Percentiles rank a stretch among this genome's conserved stretches.
phyloP scores from a whole-genome alignment of 1,140 invertebrate species.

The Bombus fervidus region DNA sequence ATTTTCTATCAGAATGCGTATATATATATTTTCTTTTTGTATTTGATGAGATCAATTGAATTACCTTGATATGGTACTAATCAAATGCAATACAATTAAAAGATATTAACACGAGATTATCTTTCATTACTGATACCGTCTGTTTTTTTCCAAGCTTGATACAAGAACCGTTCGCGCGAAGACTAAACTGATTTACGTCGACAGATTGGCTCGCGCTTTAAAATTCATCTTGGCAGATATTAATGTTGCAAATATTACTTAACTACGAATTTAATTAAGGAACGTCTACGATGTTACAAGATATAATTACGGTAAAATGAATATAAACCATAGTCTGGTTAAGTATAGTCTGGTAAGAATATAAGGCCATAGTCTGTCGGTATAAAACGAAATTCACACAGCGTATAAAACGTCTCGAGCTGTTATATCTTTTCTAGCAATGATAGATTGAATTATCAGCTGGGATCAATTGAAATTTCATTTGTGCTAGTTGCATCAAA shows the following conservation, averaged over 20 bases:
- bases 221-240: background rate
- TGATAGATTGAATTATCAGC: too few relatives aligned
- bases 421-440: background rate
- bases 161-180: too few relatives aligned
- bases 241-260: too few relatives aligned
- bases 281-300: too few relatives aligned
- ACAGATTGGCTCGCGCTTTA: background rate
- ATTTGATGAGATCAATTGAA: background rate
- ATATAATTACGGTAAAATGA: too few relatives aligned
- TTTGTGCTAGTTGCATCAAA: background rate
- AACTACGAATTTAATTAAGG: too few relatives aligned
- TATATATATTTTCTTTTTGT: background rate
- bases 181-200: background rate
- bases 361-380: too few relatives aligned
- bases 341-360: too few relatives aligned
- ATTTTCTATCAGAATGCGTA: background rate
- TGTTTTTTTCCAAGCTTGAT: background rate
- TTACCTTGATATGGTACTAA: background rate
- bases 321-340: too few relatives aligned
- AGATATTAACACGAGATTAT: background rate
- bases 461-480: background rate
- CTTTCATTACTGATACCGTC: background rate
- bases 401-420: background rate
- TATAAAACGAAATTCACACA: too few relatives aligned
- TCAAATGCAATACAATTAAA: background rate